phyloP scores from a whole-genome alignment of 2,888 invertebrate genomes.

The Augochlorella aurata region DNA sequence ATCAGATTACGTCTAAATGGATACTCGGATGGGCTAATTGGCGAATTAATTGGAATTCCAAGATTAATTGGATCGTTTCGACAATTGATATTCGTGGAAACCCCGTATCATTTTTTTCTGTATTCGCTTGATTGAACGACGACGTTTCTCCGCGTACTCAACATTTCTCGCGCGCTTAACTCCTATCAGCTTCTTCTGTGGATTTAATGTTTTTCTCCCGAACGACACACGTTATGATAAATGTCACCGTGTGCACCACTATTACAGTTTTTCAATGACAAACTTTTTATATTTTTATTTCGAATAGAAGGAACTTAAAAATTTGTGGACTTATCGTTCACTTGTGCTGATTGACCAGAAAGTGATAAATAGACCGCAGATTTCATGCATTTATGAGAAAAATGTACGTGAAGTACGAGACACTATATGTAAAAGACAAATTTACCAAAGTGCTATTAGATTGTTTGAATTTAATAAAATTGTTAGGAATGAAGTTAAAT shows the following conservation, averaged over 20 bases:
- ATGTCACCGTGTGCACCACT: neutral
- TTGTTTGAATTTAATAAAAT: too few species aligned
- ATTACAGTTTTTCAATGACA: neutral
- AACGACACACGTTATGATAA: neutral
- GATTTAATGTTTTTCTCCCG: neutral
- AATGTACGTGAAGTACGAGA: too few species aligned
- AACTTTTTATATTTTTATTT: neutral
- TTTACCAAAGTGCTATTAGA: too few species aligned
- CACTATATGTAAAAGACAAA: too few species aligned
- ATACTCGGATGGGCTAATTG: slow-evolving; percentile 70
- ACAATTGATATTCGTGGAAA: slow-evolving; percentile 65
- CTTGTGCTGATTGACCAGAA: neutral
- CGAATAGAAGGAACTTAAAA: neutral
- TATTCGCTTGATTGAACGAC: neutral
- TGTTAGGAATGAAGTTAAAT: too few species aligned
- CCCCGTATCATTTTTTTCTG: neutral
- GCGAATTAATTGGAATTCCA: slow-evolving; percentile 73
- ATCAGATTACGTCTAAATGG: slow-evolving; percentile 74
- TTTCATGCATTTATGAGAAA: too few species aligned
- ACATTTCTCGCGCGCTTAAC: neutral
- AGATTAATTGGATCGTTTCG: slow-evolving; percentile 67
- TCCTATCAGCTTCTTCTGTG: neutral
- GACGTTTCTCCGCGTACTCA: neutral
- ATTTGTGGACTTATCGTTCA: neutral
- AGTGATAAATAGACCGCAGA: too few species aligned